Percentiles rank a stretch among this genome's conserved stretches.
These are phyloP conservation scores for Mesorhabditis sp. DNA, from an alignment of 2,888 invertebrate genomes.

Conservation along the genomic window DNA sequence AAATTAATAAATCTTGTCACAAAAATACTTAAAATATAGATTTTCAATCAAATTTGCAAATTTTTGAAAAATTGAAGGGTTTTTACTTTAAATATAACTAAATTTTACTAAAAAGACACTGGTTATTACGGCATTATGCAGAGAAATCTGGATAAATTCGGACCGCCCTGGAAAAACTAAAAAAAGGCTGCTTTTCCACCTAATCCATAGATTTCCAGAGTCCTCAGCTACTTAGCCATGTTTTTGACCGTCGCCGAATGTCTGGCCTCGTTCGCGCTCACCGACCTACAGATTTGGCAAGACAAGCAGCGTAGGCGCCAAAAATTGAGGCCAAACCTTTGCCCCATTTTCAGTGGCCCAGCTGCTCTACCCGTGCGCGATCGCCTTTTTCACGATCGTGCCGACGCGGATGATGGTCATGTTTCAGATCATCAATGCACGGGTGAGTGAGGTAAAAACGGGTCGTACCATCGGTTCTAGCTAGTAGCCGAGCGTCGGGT, in stretches of 20 bases:
- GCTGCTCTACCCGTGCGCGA: not conserved
- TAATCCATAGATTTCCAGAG: not conserved
- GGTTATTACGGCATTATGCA: not conserved
- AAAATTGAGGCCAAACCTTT: too few relatives aligned
- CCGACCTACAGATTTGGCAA: not conserved
- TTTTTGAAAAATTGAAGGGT: not conserved
- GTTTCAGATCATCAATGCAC: not conserved
- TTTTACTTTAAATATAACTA: not conserved
- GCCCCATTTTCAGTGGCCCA: not conserved
- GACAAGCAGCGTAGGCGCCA: too few relatives aligned
- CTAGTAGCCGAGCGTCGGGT: too few relatives aligned
- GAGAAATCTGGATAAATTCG: too few relatives aligned
- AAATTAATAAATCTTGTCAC: too few relatives aligned
- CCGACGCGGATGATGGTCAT: conserved; percentile 1
- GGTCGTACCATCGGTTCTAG: too few relatives aligned
- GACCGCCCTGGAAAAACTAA: not conserved
- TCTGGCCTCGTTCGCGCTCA: not conserved
- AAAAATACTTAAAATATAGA: too few relatives aligned
- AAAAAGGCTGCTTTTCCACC: too few relatives aligned
- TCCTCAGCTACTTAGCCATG: not conserved
- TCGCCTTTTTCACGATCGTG: not conserved
- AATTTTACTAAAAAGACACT: not conserved
- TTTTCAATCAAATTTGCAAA: not conserved
- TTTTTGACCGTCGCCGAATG: not conserved
- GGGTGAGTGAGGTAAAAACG: not conserved